Percentiles rank a stretch among this genome's conserved stretches.
These are phyloP conservation scores for Stenodera caucasica DNA, from an alignment of 2,888 invertebrate genomes.

Conservation along the genomic window DNA sequence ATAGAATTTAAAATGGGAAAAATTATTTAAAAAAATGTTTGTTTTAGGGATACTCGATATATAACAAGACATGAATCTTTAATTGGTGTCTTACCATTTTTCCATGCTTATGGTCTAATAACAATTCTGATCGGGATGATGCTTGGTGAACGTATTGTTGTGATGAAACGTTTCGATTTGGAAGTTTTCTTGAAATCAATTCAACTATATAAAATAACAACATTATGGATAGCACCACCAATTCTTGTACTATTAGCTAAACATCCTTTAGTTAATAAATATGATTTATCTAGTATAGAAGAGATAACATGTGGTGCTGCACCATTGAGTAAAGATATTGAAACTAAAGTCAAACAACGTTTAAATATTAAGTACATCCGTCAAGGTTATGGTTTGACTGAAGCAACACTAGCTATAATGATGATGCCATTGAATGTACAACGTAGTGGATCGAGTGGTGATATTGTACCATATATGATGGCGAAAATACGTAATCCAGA, in stretches of 20 bases:
- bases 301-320: conserved; percentile 76
- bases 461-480: conserved; percentile 62
- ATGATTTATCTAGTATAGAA: conserved; percentile 69
- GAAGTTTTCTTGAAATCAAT: conserved; percentile 68
- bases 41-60: conserved; percentile 24
- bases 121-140: conserved; percentile 19
- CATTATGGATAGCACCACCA: conserved; percentile 75
- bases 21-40: background rate
- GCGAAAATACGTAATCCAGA: conserved; percentile 66
- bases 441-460: conserved; percentile 66
- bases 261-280: conserved; percentile 71
- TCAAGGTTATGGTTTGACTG: conserved; percentile 77
- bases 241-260: conserved; percentile 79
- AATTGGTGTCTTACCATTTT: conserved; percentile 27
- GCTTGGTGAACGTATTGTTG: conserved; percentile 21
- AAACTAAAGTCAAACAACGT: conserved; percentile 59
- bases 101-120: conserved; percentile 30
- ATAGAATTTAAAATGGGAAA: background rate
- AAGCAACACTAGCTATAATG: conserved; percentile 64
- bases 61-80: conserved; percentile 13
- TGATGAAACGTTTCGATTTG: conserved; percentile 31
- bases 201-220: conserved; percentile 66
- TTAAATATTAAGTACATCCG: conserved; percentile 60
- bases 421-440: conserved; percentile 45
- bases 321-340: conserved; percentile 70